Conservation (phyloP, 2,113 vertebrate genomes). For the Colaptes auratus region DNA sequence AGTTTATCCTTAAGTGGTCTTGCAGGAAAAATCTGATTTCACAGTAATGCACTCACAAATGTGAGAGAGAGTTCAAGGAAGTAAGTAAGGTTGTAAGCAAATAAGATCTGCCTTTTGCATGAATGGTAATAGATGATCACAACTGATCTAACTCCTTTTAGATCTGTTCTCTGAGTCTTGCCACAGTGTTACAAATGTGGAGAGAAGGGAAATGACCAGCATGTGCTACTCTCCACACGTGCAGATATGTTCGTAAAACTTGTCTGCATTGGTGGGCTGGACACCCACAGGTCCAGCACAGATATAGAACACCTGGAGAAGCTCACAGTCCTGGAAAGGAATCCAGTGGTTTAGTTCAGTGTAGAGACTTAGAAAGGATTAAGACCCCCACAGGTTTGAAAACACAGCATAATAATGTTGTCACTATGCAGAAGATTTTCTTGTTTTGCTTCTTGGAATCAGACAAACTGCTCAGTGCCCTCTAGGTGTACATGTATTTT, state of each 20-base stretch:
- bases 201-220: neutral
- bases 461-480: neutral
- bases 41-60: neutral
- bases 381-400: neutral
- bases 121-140: neutral
- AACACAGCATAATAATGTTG: neutral
- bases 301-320: neutral
- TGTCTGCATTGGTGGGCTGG: neutral
- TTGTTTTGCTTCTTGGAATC: neutral
- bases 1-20: neutral
- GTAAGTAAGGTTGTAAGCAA: neutral
- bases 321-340: neutral
- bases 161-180: neutral
- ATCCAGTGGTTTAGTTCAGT: neutral
- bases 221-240: rapidly evolving
- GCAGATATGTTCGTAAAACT: neutral
- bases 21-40: neutral
- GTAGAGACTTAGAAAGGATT: neutral
- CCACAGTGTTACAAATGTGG: neutral
- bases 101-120: neutral
- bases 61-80: neutral
- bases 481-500: neutral
- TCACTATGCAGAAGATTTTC: neutral
- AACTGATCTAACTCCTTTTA: neutral
- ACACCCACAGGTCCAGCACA: neutral